These are phyloP conservation scores for Oostethus manadensis DNA, from an alignment of 2,113 vertebrate species.

Conservation along the genomic window DNA sequence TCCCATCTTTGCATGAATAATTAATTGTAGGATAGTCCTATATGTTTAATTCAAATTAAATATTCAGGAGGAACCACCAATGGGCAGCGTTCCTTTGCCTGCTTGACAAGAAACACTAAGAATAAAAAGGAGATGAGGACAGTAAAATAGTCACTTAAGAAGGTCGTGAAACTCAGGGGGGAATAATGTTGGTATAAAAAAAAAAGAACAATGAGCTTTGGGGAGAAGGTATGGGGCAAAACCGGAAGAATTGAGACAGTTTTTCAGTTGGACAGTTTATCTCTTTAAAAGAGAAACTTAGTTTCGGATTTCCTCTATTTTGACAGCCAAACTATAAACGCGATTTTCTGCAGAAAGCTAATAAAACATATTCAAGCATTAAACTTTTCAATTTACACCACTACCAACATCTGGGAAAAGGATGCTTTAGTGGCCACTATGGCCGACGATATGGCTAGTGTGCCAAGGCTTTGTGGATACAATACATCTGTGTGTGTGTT, in stretches of 20 bases:
- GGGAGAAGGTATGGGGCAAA: neutral
- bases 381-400: conserved; percentile 11
- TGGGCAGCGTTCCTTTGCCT: conserved; percentile 33
- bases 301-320: conserved; percentile 4
- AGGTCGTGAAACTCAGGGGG: conserved; percentile 13
- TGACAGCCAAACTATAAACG: neutral
- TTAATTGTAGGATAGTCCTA: conserved; percentile 42
- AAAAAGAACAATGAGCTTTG: conserved; percentile 8
- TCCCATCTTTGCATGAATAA: conserved; percentile 49
- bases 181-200: conserved; percentile 17
- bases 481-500: neutral
- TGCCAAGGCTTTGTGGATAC: neutral
- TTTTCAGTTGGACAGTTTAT: conserved; percentile 19
- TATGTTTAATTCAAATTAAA: conserved; percentile 65
- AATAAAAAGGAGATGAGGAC: conserved; percentile 29
- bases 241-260: neutral
- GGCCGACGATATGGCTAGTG: neutral
- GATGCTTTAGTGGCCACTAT: too few relatives aligned
- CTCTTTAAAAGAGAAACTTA: conserved; percentile 19
- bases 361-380: conserved; percentile 23
- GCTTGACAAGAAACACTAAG: conserved; percentile 34
- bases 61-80: conserved; percentile 53
- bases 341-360: conserved; percentile 4
- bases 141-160: conserved; percentile 29
- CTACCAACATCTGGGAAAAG: neutral